phyloP scores from a whole-genome alignment of 2,113 vertebrate species.

The Grallaria varia region DNA sequence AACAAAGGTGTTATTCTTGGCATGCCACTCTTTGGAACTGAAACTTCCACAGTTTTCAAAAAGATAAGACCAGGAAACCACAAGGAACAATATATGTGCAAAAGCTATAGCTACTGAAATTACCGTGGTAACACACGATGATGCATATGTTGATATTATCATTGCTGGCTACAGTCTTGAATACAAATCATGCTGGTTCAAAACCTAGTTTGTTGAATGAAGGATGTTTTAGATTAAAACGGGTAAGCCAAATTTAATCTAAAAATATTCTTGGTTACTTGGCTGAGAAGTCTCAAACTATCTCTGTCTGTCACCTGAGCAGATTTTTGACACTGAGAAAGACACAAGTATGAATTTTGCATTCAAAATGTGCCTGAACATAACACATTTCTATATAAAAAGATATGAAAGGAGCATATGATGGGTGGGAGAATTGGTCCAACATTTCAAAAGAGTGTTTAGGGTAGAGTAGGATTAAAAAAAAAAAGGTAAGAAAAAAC shows the following conservation, averaged over 20 bases:
- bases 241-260: neutral
- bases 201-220: neutral
- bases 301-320: neutral
- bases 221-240: neutral
- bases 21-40: conserved; percentile 66
- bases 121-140: neutral
- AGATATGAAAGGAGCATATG: neutral
- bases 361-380: neutral
- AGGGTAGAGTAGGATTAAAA: neutral
- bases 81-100: conserved; percentile 72
- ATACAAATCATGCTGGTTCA: neutral
- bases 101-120: conserved; percentile 46
- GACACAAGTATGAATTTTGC: neutral
- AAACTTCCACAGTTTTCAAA: conserved; percentile 69
- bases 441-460: neutral
- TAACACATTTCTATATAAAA: neutral
- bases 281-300: neutral
- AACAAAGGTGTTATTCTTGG: conserved; percentile 81
- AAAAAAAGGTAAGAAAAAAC: neutral
- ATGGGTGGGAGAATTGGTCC: neutral
- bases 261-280: neutral
- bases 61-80: conserved; percentile 77
- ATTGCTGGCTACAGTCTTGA: neutral
- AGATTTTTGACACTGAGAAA: neutral
- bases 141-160: neutral